phyloP scores from a whole-genome alignment of 2,113 vertebrate species.

The Hippocampus abdominalis region DNA sequence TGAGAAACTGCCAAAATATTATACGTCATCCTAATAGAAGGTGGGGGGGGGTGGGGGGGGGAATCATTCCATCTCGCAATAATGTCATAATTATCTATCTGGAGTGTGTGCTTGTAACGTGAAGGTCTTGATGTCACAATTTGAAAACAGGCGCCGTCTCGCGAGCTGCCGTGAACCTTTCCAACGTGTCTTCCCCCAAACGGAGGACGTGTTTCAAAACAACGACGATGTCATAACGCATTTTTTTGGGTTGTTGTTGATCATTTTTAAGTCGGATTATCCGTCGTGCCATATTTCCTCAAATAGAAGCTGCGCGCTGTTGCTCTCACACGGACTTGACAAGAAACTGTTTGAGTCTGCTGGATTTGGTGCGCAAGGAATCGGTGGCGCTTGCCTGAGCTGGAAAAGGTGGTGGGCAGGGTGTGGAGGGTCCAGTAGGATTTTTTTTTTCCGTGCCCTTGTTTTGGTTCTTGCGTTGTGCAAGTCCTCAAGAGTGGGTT shows the following conservation, averaged over 20 bases:
- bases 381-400: too few relatives aligned
- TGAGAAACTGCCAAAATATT: background rate
- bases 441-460: too few relatives aligned
- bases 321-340: background rate
- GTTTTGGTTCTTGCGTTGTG: too few relatives aligned
- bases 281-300: background rate
- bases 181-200: background rate
- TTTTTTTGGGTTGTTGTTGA: background rate
- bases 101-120: background rate
- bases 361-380: too few relatives aligned
- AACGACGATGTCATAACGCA: background rate
- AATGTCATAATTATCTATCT: background rate
- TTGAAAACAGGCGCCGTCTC: background rate
- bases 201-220: background rate
- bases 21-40: background rate
- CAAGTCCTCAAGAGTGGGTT: too few relatives aligned
- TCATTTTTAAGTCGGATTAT: background rate
- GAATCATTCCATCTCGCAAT: background rate
- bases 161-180: conserved; percentile 3
- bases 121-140: conserved; percentile 5
- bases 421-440: too few relatives aligned
- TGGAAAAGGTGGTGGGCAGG: too few relatives aligned
- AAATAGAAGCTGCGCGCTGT: background rate
- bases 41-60: background rate
- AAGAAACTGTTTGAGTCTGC: background rate